Evolutionary conservation across 92 coral and sea anemone genomes (phyloP), one percentile per base, ranked within the genome.

Genomic region (Virgularia gustaviana): DNA sequence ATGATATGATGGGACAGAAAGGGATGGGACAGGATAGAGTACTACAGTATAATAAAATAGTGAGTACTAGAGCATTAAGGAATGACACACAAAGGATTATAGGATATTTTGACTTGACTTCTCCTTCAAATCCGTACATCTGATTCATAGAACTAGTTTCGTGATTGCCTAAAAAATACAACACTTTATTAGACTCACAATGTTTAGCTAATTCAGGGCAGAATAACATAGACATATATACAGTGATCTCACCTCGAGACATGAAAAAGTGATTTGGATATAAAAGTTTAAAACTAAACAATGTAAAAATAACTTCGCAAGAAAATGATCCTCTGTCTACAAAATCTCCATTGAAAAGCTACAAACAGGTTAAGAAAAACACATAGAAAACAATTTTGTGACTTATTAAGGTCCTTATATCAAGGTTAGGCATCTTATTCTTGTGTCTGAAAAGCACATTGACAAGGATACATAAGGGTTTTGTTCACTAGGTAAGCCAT

Each of bases 121-220:
- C 98, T 57, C 98, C 98, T 63, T 92, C 98, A 86, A 92, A 92
- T n/a, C 98, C 98, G 74, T 89, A 92, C 98, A 92, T 92, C 77
- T 92, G 98, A 55, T 92, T 92, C 98, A 92, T 86, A 71, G 90
- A 89, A n/a, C 83, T 78, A 61, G 96, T 92, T 56, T 92, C 98
- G 60, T 92, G 98, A 71, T 92, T 92, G 9, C 98, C 98, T 90
- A 47, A 37, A 29, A 78, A 73, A 34, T 12, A 43, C 24, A 35
- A 31, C 41, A 56, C 28, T 15, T 3, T n/a, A 25, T 24, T 4
- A 6, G n/a, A 5, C 0, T 16, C 19, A 30, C 32, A n/a, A 25
- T 63, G n/a, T 20, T 24, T 25, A 64, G 16, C 29, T 0, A 22
- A 63, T 24, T 19, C 19, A 1, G 3, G n/a, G 2, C 55, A 34